These are phyloP conservation scores for Platorchestia sp. DNA, from an alignment of 1,140 invertebrate genomes.

Conservation along the genomic window DNA sequence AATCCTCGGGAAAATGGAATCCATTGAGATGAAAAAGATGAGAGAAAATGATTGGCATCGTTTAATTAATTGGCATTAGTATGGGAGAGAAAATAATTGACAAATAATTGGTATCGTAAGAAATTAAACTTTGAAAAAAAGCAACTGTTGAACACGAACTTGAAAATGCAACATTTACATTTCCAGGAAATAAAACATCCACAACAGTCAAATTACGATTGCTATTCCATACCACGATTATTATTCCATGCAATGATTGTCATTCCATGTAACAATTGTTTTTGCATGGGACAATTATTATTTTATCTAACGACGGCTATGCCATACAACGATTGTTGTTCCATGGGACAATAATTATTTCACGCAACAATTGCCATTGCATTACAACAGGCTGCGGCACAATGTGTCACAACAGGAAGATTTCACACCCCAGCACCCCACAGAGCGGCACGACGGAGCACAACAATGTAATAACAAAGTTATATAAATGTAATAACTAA, in stretches of 20 bases:
- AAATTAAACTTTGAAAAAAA: too few species aligned
- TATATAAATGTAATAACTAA: not conserved
- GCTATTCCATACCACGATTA: not conserved
- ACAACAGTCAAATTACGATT: not conserved
- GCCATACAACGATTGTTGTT: not conserved
- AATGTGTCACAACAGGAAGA: not conserved
- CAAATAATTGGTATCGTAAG: too few species aligned
- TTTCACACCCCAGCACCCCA: not conserved
- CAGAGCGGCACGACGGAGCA: not conserved
- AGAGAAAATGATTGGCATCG: too few species aligned
- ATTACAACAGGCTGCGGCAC: not conserved
- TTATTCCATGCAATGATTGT: not conserved
- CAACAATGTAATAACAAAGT: not conserved
- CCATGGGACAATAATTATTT: not conserved
- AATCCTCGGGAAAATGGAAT: too few species aligned
- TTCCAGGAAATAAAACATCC: too few species aligned
- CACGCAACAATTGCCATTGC: not conserved
- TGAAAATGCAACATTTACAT: too few species aligned
- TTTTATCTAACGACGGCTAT: not conserved
- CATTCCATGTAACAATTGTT: not conserved
- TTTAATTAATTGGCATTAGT: too few species aligned
- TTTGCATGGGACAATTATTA: not conserved
- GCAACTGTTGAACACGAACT: too few species aligned
- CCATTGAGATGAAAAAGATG: too few species aligned
- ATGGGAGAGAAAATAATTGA: too few species aligned